Conservation (phyloP, 2,113 vertebrate species). For the Corythornis vintsioides region DNA sequence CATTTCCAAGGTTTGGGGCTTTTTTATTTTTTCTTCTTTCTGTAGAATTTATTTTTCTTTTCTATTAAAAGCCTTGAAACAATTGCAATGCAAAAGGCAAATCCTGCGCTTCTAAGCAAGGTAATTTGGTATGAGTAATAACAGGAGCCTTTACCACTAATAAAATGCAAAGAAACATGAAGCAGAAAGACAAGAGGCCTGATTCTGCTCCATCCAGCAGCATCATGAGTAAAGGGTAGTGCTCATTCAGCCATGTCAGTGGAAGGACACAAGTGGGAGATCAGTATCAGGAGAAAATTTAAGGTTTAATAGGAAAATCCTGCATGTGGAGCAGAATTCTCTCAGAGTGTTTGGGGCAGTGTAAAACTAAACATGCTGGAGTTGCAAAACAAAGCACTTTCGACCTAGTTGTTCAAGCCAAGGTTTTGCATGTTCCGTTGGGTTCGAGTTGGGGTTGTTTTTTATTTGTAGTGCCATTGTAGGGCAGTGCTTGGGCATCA, state of each 20-base stretch:
- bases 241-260: neutral
- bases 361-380: neutral
- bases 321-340: neutral
- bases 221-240: neutral
- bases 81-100: neutral
- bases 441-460: neutral
- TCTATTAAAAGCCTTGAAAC: constrained; percentile 45
- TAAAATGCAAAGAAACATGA: neutral
- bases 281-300: neutral
- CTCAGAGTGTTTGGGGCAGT: neutral
- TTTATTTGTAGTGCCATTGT: neutral
- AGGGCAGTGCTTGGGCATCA: neutral
- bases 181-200: neutral
- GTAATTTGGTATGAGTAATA: constrained; percentile 7
- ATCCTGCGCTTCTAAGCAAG: neutral
- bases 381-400: neutral
- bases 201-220: neutral
- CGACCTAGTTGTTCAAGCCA: neutral
- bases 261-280: neutral
- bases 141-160: neutral
- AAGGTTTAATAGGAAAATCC: neutral
- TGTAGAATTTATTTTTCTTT: constrained; percentile 45
- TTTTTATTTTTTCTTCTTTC: neutral
- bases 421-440: neutral
- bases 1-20: neutral